Conservation (phyloP, 1,140 invertebrate genomes). For the Limonius californicus region DNA sequence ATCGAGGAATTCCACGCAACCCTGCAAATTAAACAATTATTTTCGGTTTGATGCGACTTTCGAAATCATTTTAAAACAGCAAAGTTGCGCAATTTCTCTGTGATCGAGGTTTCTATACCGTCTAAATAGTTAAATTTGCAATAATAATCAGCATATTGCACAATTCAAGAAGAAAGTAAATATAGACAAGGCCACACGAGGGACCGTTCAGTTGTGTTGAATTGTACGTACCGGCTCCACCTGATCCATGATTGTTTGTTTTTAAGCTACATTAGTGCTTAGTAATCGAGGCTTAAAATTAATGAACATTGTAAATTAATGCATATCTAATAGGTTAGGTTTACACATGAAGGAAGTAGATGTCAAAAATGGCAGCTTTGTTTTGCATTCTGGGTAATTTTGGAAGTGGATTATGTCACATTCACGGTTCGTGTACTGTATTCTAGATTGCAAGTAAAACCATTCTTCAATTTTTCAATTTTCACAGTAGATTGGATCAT, state of each 20-base stretch:
- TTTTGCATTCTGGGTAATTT: too few species aligned
- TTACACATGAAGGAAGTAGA: not conserved
- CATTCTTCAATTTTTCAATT: too few species aligned
- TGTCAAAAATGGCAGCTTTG: not conserved
- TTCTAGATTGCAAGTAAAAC: too few species aligned
- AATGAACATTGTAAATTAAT: not conserved
- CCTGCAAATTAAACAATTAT: not conserved
- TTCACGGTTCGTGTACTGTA: too few species aligned
- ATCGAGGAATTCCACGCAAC: constrained; percentile 37
- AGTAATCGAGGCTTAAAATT: not conserved
- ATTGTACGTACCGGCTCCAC: constrained; percentile 2
- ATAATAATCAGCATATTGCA: not conserved
- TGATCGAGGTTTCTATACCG: too few species aligned
- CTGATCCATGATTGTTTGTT: not conserved
- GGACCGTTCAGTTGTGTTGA: too few species aligned
- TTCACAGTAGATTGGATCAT: too few species aligned
- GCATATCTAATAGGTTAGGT: not conserved
- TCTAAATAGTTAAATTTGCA: too few species aligned
- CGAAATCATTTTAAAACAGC: not conserved
- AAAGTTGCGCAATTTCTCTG: too few species aligned
- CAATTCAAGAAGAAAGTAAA: too few species aligned
- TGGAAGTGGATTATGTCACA: too few species aligned
- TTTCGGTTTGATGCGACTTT: not conserved
- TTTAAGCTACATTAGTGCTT: not conserved
- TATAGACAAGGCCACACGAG: too few species aligned